These are phyloP conservation scores for Ptiloglossa arizonensis DNA, from an alignment of 1,140 invertebrate genomes.

Conservation along the genomic window DNA sequence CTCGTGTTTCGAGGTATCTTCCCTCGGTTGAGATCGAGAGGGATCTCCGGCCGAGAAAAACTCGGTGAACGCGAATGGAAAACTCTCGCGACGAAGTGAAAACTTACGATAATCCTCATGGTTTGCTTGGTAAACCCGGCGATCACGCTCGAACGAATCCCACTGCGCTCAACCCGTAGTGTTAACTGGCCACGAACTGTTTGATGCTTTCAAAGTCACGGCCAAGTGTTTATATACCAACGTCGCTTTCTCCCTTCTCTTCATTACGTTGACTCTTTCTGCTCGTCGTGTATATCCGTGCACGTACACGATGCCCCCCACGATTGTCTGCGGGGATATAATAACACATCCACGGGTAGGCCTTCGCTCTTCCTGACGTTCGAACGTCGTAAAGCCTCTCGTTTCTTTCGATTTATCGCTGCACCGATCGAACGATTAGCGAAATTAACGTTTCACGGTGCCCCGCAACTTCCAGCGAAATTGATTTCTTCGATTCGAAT, in stretches of 20 bases:
- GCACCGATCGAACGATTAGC: not conserved
- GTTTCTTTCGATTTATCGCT: not conserved
- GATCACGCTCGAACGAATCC: slow-evolving; percentile 38
- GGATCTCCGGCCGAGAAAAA: not conserved
- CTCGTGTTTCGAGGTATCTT: too few relatives aligned
- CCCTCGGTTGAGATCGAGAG: too few relatives aligned
- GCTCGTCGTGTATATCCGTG: slow-evolving; percentile 27
- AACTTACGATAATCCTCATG: slow-evolving; percentile 77
- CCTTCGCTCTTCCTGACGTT: slow-evolving; percentile 4
- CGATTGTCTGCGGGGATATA: slow-evolving; percentile 30
- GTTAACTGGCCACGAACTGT: slow-evolving; percentile 59
- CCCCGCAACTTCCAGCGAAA: too few relatives aligned
- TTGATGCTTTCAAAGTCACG: slow-evolving; percentile 80
- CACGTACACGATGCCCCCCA: slow-evolving; percentile 9
- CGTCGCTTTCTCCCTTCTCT: slow-evolving; percentile 80
- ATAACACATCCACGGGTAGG: not conserved
- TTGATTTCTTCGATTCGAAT: not conserved
- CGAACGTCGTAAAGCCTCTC: not conserved
- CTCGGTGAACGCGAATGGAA: not conserved
- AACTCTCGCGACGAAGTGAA: not conserved
- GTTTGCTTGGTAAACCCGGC: slow-evolving; percentile 43
- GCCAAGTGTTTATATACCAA: slow-evolving; percentile 79
- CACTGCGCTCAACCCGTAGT: slow-evolving; percentile 22
- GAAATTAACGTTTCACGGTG: not conserved
- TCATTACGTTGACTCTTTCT: slow-evolving; percentile 56